A percentile compares a stretch with the other conserved stretches of the same genome.
Evolutionary conservation across 2,888 invertebrate genomes (phyloP).

Genomic region (Tethea ocularis): DNA sequence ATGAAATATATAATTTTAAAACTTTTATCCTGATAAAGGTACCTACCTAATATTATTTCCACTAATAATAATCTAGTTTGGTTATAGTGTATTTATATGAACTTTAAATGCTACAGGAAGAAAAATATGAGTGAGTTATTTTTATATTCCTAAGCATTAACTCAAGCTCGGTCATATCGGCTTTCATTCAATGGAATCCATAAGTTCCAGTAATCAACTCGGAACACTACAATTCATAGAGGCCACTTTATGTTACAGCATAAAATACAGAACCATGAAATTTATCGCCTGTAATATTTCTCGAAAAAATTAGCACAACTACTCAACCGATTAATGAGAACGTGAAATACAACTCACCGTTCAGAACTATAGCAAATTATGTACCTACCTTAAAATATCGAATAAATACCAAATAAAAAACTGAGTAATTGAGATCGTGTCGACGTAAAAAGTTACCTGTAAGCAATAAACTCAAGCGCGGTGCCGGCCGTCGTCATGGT

Average conservation of each 20-base stretch:
- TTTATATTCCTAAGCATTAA: conserved; percentile 16
- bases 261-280: conserved; percentile 71
- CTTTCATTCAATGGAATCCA: conserved; percentile 52
- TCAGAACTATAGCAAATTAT: conserved; percentile 71
- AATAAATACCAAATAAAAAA: conserved; percentile 65
- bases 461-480: conserved; percentile 63
- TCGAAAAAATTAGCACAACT: conserved; percentile 78
- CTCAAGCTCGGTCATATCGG: conserved; percentile 30
- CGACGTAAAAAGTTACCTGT: conserved; percentile 59
- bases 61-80: too few relatives aligned
- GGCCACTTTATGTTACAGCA: conserved; percentile 63
- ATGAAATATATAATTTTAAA: too few relatives aligned
- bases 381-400: conserved; percentile 69
- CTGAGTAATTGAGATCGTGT: conserved; percentile 65
- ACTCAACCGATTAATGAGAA: conserved; percentile 80
- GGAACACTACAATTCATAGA: conserved; percentile 53
- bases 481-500: conserved; percentile 59
- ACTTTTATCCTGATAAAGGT: too few relatives aligned
- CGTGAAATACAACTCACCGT: conserved; percentile 72
- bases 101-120: not conserved
- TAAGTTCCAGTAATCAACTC: conserved; percentile 60
- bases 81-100: too few relatives aligned
- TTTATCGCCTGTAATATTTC: conserved; percentile 67
- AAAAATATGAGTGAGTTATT: not conserved
- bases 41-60: too few relatives aligned